phyloP scores from a whole-genome alignment of 2,113 vertebrate species.

The Hippocampus barbouri region DNA sequence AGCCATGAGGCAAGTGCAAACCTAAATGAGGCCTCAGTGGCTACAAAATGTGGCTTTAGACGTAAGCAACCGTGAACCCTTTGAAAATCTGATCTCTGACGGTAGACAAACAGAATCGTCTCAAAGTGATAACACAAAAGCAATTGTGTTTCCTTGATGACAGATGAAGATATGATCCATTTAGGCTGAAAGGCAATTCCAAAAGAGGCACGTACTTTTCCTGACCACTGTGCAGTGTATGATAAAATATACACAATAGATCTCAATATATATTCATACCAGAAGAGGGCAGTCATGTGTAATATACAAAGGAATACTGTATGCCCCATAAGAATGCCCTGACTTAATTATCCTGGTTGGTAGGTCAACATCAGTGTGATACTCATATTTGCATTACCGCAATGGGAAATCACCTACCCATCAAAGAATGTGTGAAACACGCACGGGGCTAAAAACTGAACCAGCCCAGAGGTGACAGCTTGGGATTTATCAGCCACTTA shows the following conservation, averaged over 20 bases:
- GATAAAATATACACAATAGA: no score
- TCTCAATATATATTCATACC: constrained; percentile 6
- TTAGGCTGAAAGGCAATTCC: neutral
- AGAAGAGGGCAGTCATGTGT: constrained; percentile 61
- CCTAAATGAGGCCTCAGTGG: no score
- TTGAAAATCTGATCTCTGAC: no score
- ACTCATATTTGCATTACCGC: neutral
- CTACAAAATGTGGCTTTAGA: no score
- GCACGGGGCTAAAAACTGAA: constrained; percentile 31
- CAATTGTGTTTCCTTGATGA: no score
- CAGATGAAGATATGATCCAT: neutral
- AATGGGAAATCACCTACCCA: constrained; percentile 19
- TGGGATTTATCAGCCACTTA: constrained; percentile 39
- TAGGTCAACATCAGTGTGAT: constrained; percentile 1
- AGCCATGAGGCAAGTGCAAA: no score
- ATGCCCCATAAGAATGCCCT: neutral
- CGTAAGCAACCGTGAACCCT: no score
- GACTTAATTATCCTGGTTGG: neutral
- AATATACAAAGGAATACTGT: constrained; percentile 21
- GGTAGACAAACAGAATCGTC: no score
- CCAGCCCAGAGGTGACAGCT: constrained; percentile 38
- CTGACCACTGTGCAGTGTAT: no score
- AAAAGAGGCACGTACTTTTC: no score
- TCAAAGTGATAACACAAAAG: no score
- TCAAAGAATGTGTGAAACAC: constrained; percentile 43